Evolutionary conservation across 2,888 invertebrate species (phyloP).

Genomic region (Colletes collaris): DNA sequence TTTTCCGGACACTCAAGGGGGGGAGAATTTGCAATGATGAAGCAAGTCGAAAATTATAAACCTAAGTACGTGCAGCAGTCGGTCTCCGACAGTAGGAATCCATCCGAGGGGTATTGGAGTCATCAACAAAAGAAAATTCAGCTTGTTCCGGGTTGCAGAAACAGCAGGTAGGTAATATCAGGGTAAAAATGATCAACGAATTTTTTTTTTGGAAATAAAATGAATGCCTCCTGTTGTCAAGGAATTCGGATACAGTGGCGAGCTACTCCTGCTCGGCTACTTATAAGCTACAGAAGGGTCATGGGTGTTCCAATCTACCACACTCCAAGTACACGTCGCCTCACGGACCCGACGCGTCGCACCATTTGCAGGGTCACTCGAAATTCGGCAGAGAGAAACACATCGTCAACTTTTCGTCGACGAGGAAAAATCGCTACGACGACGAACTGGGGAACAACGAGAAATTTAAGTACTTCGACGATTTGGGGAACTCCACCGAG

Average conservation of each 20-base stretch:
- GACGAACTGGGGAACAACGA: constrained; percentile 59
- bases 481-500: constrained; percentile 51
- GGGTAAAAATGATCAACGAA: too few relatives aligned
- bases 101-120: constrained; percentile 62
- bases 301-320: constrained; percentile 41
- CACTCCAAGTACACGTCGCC: constrained; percentile 54
- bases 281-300: constrained; percentile 62
- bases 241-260: constrained; percentile 60
- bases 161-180: constrained; percentile 59
- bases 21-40: constrained; percentile 57
- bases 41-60: constrained; percentile 62
- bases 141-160: constrained; percentile 35
- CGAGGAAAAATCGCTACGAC: constrained; percentile 62
- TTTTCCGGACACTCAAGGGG: not conserved
- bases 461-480: constrained; percentile 57
- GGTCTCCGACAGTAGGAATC: constrained; percentile 48
- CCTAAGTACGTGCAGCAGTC: constrained; percentile 57
- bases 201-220: too few relatives aligned
- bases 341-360: constrained; percentile 23
- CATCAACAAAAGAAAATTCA: constrained; percentile 57
- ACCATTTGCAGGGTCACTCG: constrained; percentile 27
- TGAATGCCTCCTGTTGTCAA: constrained; percentile 11
- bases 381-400: constrained; percentile 42
- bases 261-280: constrained; percentile 60
- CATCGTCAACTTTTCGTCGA: constrained; percentile 46